Conservation (phyloP, 2,797 vertebrate species). For the Fringilla coelebs region DNA sequence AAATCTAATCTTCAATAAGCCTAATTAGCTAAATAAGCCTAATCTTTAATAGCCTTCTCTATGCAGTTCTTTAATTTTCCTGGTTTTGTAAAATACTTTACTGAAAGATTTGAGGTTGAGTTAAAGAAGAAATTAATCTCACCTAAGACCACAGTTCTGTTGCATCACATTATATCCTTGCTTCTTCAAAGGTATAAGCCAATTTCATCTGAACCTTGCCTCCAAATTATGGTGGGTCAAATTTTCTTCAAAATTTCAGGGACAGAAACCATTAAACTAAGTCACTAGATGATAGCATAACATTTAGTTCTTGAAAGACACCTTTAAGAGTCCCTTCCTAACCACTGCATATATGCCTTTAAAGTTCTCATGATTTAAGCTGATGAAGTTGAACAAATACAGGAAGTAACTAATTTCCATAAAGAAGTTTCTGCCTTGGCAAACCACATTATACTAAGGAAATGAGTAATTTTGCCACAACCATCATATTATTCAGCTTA, state of each 20-base stretch:
- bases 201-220: neutral
- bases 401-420: neutral
- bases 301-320: neutral
- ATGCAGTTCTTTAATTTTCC: neutral
- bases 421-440: neutral
- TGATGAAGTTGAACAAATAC: neutral
- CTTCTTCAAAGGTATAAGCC: neutral
- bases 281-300: neutral
- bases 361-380: neutral
- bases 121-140: neutral
- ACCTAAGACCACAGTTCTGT: neutral
- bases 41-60: neutral
- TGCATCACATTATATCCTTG: neutral
- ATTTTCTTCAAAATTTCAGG: neutral
- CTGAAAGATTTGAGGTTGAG: neutral
- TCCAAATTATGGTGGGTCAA: neutral
- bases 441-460: neutral
- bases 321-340: neutral
- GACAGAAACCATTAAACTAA: neutral
- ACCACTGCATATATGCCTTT: rapidly evolving
- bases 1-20: neutral
- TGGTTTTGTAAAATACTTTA: neutral
- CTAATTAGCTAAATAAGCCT: neutral
- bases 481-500: neutral
- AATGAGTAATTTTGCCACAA: neutral